Evolutionary conservation across 2,888 invertebrate genomes (phyloP), one percentile per base, ranked within the genome.

Genomic region (Xestia ashworthii): DNA sequence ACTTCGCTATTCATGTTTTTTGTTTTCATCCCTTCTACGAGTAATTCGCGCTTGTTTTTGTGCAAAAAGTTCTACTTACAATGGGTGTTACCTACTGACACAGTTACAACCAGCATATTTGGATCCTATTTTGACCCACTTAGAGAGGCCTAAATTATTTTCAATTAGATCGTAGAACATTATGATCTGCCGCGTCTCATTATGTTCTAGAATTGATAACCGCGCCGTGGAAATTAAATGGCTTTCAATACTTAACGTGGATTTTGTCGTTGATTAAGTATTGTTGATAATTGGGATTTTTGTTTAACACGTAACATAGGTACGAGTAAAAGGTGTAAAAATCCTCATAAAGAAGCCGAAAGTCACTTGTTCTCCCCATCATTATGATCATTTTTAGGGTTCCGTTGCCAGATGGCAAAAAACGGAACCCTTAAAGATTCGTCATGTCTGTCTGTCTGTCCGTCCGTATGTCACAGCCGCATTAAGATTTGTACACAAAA

Each of bases 101-200:
- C 16, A 22, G 67, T 1, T 1, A 0, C 0, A 16, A 41, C 85
- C 71, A 38, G 8, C 67, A 69, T 70, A 78, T 64, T 12, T 22
- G 11, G 73, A 81, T 44, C 80, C 67, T 87, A 75, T 71, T 84
- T 87, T 79, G 82, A 75, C 66, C 67, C 48, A 72, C 70, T 80
- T 79, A 68, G 32, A 78, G 70, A 55, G 41, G 67, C 66, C 71
- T 82, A 66, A 76, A 82, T 80, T 68, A 67, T 77, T 81, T 85
- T 72, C 75, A 58, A 74, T 74, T 71, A 76, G 71, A 79, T 79
- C 67, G 41, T 75, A 50, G n/a, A 67, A 58, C 22, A 74, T 82
- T 38, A 66, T 70, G 62, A 62, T 25, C 32, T 11, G 44, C 60
- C 9, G 25, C 12, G 16, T 78, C 60, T 38, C 38, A 16, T 76